phyloP scores from a whole-genome alignment of 92 coral and sea anemone species.

The Siderastrea radians region DNA sequence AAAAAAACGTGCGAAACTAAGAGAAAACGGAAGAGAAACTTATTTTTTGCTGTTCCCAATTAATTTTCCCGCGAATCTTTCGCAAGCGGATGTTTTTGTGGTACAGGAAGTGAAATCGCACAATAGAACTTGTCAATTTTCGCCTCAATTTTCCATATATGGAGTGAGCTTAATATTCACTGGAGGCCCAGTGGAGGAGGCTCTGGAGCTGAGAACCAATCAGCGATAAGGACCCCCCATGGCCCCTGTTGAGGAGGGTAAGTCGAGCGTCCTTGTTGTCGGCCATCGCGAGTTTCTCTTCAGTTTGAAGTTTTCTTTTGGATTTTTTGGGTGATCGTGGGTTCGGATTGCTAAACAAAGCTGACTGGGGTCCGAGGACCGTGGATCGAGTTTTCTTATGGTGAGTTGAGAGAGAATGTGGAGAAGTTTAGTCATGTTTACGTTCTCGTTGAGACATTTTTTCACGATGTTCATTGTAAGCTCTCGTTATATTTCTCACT shows the following conservation, averaged over 20 bases:
- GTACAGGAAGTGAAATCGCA: conserved; percentile 78
- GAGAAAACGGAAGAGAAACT: neutral
- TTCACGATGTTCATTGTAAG: conserved; percentile 58
- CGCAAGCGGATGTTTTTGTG: conserved; percentile 95
- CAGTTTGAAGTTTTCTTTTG: conserved; percentile 86
- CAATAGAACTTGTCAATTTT: conserved; percentile 54
- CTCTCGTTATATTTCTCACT: conserved; percentile 29
- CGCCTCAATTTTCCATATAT: conserved; percentile 73
- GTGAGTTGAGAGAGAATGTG: conserved; percentile 59
- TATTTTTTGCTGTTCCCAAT: neutral
- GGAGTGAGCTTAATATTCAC: conserved; percentile 78
- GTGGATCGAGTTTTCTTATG: conserved; percentile 73
- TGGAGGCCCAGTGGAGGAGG: conserved; percentile 72
- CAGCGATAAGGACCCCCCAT: conserved; percentile 95
- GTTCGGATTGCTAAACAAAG: conserved; percentile 64
- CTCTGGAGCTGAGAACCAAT: conserved; percentile 86
- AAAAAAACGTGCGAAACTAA: neutral
- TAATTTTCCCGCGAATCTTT: conserved; percentile 86
- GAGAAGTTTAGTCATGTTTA: conserved; percentile 13
- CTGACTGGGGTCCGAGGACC: conserved; percentile 68
- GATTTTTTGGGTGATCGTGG: conserved; percentile 71
- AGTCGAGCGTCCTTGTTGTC: conserved; percentile 99
- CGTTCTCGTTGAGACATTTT: conserved; percentile 32
- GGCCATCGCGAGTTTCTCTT: conserved; percentile 89
- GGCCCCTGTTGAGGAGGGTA: conserved; percentile 99